These are phyloP conservation scores for Drosophila watanabei DNA, from an alignment of 1,140 invertebrate species.

Conservation along the genomic window DNA sequence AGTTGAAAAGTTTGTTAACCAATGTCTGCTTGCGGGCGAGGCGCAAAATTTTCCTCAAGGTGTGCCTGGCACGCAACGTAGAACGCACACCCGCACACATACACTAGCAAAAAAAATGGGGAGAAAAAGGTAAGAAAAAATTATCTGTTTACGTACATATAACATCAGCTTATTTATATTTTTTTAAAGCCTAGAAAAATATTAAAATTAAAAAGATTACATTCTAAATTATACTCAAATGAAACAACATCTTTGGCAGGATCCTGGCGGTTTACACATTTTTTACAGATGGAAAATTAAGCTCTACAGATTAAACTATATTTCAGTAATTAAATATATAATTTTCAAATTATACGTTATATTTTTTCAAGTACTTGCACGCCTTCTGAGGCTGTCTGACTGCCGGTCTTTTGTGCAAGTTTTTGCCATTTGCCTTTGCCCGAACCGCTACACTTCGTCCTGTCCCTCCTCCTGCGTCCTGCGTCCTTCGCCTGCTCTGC, in stretches of 20 bases:
- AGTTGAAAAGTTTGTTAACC: constrained; percentile 81
- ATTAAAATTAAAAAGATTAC: neutral
- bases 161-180: neutral
- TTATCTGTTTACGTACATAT: too few relatives aligned
- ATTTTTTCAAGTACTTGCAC: neutral
- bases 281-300: neutral
- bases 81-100: neutral
- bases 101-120: neutral
- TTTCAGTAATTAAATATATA: neutral
- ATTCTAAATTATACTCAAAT: neutral
- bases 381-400: constrained; percentile 63
- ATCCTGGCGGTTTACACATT: neutral
- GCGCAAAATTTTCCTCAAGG: constrained; percentile 67
- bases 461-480: neutral
- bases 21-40: constrained; percentile 76
- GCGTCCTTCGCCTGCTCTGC: constrained; percentile 9
- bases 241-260: too few relatives aligned
- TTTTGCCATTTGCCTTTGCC: constrained; percentile 55
- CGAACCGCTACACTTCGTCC: constrained; percentile 13
- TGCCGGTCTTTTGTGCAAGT: constrained; percentile 80
- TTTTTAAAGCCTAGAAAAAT: neutral
- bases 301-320: neutral
- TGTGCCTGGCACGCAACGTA: constrained; percentile 74
- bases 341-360: neutral
- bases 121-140: too few relatives aligned